Conservation (phyloP, 2,888 invertebrate genomes). For the Cremastinae sp. region DNA sequence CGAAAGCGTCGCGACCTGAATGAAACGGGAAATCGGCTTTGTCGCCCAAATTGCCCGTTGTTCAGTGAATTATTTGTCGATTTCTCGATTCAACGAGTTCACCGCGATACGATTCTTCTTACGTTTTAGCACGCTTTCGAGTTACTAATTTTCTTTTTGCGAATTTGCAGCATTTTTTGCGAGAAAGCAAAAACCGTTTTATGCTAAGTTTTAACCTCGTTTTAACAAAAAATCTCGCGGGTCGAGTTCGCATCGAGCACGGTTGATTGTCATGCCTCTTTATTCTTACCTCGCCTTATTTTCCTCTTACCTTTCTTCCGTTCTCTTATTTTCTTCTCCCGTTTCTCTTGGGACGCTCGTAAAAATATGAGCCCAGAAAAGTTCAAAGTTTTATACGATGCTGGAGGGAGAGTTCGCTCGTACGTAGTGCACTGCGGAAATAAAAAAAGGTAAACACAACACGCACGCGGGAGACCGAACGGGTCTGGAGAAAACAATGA, state of each 20-base stretch:
- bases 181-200: too few relatives aligned
- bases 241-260: neutral
- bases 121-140: too few relatives aligned
- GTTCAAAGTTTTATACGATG: slow-evolving; percentile 64
- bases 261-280: slow-evolving; percentile 47
- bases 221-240: neutral
- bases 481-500: too few relatives aligned
- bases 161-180: too few relatives aligned
- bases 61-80: neutral
- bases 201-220: too few relatives aligned
- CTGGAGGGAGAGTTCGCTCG: slow-evolving; percentile 37
- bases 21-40: slow-evolving; percentile 22
- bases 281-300: slow-evolving; percentile 55
- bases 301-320: slow-evolving; percentile 25
- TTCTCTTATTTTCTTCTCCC: slow-evolving; percentile 34
- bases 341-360: slow-evolving; percentile 66
- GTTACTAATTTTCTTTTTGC: too few relatives aligned
- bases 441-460: too few relatives aligned
- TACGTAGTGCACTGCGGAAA: too few relatives aligned
- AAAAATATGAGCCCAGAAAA: slow-evolving; percentile 70
- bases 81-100: neutral
- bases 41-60: slow-evolving; percentile 18
- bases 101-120: too few relatives aligned
- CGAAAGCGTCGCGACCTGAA: slow-evolving; percentile 44
- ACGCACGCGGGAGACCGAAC: too few relatives aligned